Percentiles rank a stretch among this genome's conserved stretches.
Evolutionary conservation across 2,888 invertebrate genomes (phyloP).

Genomic region (Synanthedon tipuliformis): DNA sequence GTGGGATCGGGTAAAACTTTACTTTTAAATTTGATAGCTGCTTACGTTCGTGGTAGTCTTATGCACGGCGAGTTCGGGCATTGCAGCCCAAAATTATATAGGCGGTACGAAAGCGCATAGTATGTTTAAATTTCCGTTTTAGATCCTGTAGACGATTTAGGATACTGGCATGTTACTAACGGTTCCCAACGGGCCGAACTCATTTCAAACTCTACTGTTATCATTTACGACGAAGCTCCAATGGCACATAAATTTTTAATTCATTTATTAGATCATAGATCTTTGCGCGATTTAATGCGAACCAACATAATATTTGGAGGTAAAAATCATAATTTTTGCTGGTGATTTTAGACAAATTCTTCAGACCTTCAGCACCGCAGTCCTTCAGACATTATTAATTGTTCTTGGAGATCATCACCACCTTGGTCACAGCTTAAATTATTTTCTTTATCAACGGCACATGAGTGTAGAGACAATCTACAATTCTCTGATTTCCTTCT

Average conservation of each 20-base stretch:
- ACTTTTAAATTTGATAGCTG: slow-evolving; percentile 1
- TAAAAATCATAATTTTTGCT: slow-evolving; percentile 7
- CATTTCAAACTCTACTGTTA: no score
- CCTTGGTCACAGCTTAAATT: slow-evolving; percentile 2
- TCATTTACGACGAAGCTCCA: no score
- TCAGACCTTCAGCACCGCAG: slow-evolving; percentile 1
- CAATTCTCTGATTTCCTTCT: not conserved
- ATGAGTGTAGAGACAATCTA: not conserved
- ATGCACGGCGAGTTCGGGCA: slow-evolving; percentile 1
- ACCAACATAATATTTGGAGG: slow-evolving; percentile 6
- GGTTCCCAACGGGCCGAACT: no score
- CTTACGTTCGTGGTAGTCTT: slow-evolving; percentile 1
- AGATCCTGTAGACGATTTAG: no score
- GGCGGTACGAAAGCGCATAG: no score
- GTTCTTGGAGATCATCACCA: slow-evolving; percentile 4
- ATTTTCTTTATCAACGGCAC: slow-evolving; percentile 4
- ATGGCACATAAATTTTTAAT: no score
- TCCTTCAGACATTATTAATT: slow-evolving; percentile 3
- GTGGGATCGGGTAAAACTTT: slow-evolving; percentile 3
- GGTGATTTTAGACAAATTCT: slow-evolving; percentile 10
- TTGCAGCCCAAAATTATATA: no score
- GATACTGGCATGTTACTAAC: no score
- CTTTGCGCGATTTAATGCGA: slow-evolving; percentile 4
- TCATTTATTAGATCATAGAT: no score
- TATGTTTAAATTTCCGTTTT: no score